A percentile compares a stretch with the other conserved stretches of the same genome.
Evolutionary conservation across 2,797 vertebrate genomes (phyloP).

Genomic region (Chaenodraco wilsoni): DNA sequence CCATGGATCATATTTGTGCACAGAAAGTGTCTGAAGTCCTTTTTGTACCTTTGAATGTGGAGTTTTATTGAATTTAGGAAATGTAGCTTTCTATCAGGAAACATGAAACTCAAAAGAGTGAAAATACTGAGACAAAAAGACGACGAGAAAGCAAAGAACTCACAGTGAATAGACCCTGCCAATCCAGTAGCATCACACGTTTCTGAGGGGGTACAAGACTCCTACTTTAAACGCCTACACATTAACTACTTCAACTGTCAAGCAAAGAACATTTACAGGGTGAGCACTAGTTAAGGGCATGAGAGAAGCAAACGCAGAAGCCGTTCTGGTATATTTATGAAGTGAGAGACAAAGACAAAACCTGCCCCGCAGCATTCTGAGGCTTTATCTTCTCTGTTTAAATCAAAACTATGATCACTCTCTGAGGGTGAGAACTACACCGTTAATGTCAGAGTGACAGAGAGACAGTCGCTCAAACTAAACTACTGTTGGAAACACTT

Average conservation of each 20-base stretch:
- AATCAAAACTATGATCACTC: constrained; percentile 47
- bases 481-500: not conserved
- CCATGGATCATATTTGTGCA: constrained; percentile 27
- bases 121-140: not conserved
- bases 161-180: constrained; percentile 5
- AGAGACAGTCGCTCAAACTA: constrained; percentile 1
- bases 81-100: not conserved
- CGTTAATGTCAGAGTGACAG: constrained; percentile 15
- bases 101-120: not conserved
- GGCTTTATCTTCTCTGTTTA: constrained; percentile 60
- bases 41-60: constrained; percentile 8
- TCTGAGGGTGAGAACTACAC: constrained; percentile 35
- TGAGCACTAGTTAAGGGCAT: constrained; percentile 16
- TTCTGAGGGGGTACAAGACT: constrained; percentile 24
- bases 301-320: constrained; percentile 27
- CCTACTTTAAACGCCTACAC: constrained; percentile 20
- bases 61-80: not conserved
- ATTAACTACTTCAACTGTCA: constrained; percentile 30
- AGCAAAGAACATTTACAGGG: constrained; percentile 22
- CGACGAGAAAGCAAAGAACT: constrained; percentile 1
- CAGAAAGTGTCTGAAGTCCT: not conserved
- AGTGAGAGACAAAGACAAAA: constrained; percentile 67
- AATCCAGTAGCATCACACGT: constrained; percentile 17
- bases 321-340: constrained; percentile 28
- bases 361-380: constrained; percentile 81